These are phyloP conservation scores for Datnioides undecimradiatus DNA, from an alignment of 2,113 vertebrate genomes.

Conservation along the genomic window DNA sequence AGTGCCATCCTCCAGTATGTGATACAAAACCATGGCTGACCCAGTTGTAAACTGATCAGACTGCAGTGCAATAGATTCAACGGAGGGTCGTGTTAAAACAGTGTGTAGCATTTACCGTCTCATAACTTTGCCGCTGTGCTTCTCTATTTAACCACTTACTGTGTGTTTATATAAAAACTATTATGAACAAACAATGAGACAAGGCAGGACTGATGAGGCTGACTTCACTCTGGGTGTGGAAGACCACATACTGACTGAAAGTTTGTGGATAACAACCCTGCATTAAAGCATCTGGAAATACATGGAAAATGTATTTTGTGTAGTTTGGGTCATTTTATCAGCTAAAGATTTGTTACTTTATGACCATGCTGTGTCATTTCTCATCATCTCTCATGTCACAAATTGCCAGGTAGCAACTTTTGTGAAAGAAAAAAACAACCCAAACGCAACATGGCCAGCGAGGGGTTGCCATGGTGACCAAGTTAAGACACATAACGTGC, in stretches of 20 bases:
- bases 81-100: background rate
- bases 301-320: background rate
- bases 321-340: too few species aligned
- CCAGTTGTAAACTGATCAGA: background rate
- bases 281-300: background rate
- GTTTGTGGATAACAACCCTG: too few species aligned
- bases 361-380: too few species aligned
- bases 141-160: background rate
- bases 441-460: too few species aligned
- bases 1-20: background rate
- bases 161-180: background rate
- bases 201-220: background rate
- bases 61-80: conserved; percentile 13
- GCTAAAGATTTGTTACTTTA: too few species aligned
- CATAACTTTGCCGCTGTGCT: background rate
- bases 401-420: too few species aligned
- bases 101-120: background rate
- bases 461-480: background rate
- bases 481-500: background rate
- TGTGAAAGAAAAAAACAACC: too few species aligned
- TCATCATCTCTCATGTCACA: too few species aligned
- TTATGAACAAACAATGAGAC: background rate
- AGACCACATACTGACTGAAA: background rate
- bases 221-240: background rate
- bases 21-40: background rate